A percentile compares a stretch with the other conserved stretches of the same genome.
Conservation (phyloP, 53 echinoderm and acorn worm species). For the Paracentrotus lividus region DNA sequence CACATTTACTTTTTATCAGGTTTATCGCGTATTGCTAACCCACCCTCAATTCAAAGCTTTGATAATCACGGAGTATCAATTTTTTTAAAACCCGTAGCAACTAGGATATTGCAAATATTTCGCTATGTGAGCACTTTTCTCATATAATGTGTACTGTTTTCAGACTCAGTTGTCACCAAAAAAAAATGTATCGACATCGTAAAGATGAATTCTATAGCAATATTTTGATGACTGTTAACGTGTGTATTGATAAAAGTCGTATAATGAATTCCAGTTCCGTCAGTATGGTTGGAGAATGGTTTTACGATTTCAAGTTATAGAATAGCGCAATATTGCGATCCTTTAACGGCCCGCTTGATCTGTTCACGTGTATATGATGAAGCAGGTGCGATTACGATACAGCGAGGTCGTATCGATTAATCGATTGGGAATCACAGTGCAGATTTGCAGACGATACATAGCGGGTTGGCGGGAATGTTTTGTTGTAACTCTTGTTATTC, state of each 20-base stretch:
- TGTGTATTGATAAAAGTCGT: background rate
- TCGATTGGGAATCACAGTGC: constrained; percentile 67
- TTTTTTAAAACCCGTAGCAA: too few relatives aligned
- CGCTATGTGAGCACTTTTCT: background rate
- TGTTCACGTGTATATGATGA: constrained; percentile 33
- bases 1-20: too few relatives aligned
- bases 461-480: constrained; percentile 60
- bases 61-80: too few relatives aligned
- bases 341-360: constrained; percentile 51
- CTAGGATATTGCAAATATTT: too few relatives aligned
- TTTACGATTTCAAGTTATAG: constrained; percentile 24
- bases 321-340: constrained; percentile 42
- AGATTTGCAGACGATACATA: constrained; percentile 37
- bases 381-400: constrained; percentile 70
- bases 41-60: too few relatives aligned
- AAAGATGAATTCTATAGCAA: background rate
- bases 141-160: background rate
- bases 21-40: too few relatives aligned
- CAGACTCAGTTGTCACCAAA: background rate
- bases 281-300: constrained; percentile 17
- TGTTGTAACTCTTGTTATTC: constrained; percentile 60
- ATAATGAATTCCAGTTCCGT: constrained; percentile 52
- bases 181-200: background rate
- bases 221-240: constrained; percentile 30
- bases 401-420: constrained; percentile 68